Conservation (phyloP, 2,113 vertebrate genomes). For the Emydocephalus ijimae region DNA sequence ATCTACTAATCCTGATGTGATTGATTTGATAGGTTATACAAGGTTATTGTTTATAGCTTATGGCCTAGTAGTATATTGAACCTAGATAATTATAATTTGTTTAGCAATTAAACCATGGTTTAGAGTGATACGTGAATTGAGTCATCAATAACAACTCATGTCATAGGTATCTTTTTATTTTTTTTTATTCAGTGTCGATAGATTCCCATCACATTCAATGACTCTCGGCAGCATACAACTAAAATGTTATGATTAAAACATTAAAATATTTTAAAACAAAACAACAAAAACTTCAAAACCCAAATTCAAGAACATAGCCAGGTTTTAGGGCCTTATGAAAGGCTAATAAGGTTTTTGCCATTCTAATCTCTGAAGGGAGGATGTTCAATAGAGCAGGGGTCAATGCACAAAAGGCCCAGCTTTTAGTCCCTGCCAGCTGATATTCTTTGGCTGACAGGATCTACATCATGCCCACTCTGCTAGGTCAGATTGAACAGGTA, state of each 20-base stretch:
- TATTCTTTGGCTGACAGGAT: not conserved
- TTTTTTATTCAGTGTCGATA: not conserved
- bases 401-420: not conserved
- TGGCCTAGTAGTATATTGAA: not conserved
- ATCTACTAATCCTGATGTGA: not conserved
- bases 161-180: not conserved
- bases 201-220: not conserved
- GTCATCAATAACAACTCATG: not conserved
- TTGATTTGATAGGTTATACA: not conserved
- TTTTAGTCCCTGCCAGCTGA: not conserved
- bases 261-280: not conserved
- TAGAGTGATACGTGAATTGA: not conserved
- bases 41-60: not conserved
- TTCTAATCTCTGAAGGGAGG: not conserved
- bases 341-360: not conserved
- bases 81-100: not conserved
- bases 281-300: not conserved
- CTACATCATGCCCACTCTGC: not conserved
- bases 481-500: not conserved
- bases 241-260: not conserved
- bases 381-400: not conserved
- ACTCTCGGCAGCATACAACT: not conserved
- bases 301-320: not conserved
- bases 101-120: not conserved
- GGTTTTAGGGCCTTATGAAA: not conserved